These are phyloP conservation scores for Diadumene lineata DNA, from an alignment of 92 coral and sea anemone genomes.

Conservation along the genomic window DNA sequence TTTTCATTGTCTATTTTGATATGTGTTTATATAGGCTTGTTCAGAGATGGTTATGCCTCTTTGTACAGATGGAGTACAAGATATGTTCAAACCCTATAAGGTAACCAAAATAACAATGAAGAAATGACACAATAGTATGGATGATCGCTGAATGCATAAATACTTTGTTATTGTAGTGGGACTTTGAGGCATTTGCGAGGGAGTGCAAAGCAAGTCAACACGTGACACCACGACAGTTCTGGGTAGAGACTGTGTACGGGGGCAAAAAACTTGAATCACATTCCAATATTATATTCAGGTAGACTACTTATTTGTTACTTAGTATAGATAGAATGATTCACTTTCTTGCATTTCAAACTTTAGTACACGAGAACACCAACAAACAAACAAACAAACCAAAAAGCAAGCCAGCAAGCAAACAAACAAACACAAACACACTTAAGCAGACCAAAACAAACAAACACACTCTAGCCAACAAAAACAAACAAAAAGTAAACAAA, in stretches of 20 bases:
- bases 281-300: conserved; percentile 96
- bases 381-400: too few species aligned
- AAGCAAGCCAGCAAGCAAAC: too few species aligned
- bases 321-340: too few species aligned
- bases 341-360: too few species aligned
- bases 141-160: neutral
- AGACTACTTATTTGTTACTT: too few species aligned
- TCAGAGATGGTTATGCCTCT: conserved; percentile 99
- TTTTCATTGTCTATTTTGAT: neutral
- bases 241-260: conserved; percentile 90
- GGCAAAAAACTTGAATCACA: conserved; percentile 82
- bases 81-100: conserved; percentile 85
- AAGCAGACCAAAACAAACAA: too few species aligned
- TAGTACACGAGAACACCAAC: too few species aligned
- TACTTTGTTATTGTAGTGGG: conserved; percentile 67
- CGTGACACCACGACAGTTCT: conserved; percentile 88
- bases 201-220: conserved; percentile 61
- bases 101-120: conserved; percentile 26
- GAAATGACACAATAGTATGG: neutral
- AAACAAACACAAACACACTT: too few species aligned
- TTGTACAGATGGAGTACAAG: conserved; percentile 86
- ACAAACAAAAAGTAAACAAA: too few species aligned
- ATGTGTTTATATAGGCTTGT: conserved; percentile 66
- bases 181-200: conserved; percentile 69
- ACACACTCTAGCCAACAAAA: too few species aligned